Conservation (phyloP, 2,797 vertebrate genomes). For the Anas bahamensis region DNA sequence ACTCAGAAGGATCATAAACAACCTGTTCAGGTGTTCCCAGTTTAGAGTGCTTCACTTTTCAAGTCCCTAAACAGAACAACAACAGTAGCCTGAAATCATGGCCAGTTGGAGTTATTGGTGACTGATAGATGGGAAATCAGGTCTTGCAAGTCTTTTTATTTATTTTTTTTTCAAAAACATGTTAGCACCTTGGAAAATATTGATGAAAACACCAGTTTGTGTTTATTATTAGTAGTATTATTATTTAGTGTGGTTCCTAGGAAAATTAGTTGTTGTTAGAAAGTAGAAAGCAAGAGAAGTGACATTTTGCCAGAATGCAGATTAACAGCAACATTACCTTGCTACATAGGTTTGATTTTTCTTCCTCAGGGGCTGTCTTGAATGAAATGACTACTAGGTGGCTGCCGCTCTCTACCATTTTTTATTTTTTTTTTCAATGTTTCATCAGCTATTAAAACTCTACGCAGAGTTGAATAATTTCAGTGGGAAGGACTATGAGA, state of each 20-base stretch:
- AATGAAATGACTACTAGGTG: not conserved
- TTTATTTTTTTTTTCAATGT: rapidly evolving
- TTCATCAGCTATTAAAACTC: not conserved
- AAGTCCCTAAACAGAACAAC: not conserved
- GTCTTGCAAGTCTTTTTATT: not conserved
- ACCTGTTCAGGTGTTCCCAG: not conserved
- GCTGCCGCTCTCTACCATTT: not conserved
- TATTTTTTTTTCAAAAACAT: not conserved
- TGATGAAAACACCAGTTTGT: not conserved
- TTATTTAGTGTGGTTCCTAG: not conserved
- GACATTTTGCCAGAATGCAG: not conserved
- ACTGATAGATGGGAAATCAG: not conserved
- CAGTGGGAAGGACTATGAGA: not conserved
- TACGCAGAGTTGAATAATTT: not conserved
- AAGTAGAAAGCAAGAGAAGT: not conserved
- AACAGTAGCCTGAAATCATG: not conserved
- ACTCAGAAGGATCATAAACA: not conserved
- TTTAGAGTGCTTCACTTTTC: not conserved
- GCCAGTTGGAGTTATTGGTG: not conserved
- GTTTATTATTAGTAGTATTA: not conserved
- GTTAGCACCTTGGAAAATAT: not conserved
- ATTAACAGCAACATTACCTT: not conserved
- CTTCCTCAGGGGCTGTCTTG: not conserved
- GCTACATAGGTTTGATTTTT: not conserved
- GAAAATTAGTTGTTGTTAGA: not conserved